These are phyloP conservation scores for Perca flavescens DNA, from an alignment of 2,113 vertebrate genomes.

Conservation along the genomic window DNA sequence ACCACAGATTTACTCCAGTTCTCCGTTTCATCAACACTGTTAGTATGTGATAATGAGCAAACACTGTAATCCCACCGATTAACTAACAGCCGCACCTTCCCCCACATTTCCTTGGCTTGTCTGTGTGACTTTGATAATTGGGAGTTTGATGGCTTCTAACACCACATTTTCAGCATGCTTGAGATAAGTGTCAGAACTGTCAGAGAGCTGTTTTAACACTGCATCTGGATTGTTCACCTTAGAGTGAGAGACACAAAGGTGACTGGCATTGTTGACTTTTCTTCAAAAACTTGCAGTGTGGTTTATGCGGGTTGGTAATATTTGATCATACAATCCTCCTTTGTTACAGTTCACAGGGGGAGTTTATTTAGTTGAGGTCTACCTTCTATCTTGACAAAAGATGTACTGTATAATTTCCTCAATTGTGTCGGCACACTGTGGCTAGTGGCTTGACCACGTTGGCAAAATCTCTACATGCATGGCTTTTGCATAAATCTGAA, in stretches of 20 bases:
- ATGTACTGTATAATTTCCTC: neutral
- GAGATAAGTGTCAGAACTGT: constrained; percentile 30
- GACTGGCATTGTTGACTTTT: constrained; percentile 11
- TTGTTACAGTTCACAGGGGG: neutral
- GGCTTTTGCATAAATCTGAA: no score
- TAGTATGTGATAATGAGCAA: constrained; percentile 90
- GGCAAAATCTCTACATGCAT: neutral
- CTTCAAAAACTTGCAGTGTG: neutral
- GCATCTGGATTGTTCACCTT: constrained; percentile 22
- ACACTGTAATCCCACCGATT: constrained; percentile 88
- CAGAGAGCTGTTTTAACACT: constrained; percentile 15
- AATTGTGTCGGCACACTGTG: neutral
- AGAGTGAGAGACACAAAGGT: constrained; percentile 15
- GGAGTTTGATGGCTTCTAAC: constrained; percentile 84
- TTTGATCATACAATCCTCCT: neutral
- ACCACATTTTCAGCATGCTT: constrained; percentile 61
- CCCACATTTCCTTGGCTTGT: constrained; percentile 77
- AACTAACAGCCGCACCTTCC: constrained; percentile 87
- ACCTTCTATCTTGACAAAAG: neutral
- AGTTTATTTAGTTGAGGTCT: neutral
- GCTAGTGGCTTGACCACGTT: neutral
- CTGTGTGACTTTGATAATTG: constrained; percentile 73
- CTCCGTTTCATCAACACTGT: constrained; percentile 70
- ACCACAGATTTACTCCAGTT: constrained; percentile 48
- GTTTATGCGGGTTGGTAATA: neutral